Evolutionary conservation across 2,888 invertebrate species (phyloP).

Genomic region (Creontiades dilutus): DNA sequence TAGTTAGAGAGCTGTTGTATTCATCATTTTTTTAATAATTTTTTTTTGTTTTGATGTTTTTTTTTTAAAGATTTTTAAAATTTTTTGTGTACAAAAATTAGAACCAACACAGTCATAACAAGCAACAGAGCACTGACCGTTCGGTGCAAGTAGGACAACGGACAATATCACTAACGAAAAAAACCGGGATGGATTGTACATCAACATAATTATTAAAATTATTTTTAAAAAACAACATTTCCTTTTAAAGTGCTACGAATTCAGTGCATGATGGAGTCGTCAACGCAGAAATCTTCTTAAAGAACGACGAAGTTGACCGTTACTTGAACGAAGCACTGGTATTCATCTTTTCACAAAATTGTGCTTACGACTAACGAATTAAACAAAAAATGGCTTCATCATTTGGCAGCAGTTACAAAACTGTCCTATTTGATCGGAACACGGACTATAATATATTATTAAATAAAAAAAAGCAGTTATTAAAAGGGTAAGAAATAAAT

Average conservation of each 20-base stretch:
- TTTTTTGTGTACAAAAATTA: background rate
- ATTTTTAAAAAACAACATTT: background rate
- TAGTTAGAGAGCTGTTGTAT: constrained; percentile 57
- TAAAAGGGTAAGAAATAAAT: background rate
- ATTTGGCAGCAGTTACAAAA: constrained; percentile 29
- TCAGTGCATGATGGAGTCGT: constrained; percentile 10
- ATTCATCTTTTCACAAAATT: background rate
- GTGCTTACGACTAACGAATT: constrained; percentile 25
- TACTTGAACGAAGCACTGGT: background rate
- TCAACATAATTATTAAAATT: background rate
- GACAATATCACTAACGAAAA: background rate
- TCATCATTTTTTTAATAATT: background rate
- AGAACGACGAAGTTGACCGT: background rate
- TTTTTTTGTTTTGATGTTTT: constrained; percentile 14
- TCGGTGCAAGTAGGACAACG: background rate
- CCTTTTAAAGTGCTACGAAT: constrained; percentile 43
- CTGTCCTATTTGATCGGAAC: background rate
- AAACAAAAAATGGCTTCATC: constrained; percentile 15
- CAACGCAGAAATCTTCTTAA: background rate
- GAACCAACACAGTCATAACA: constrained; percentile 24
- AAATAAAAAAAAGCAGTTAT: background rate
- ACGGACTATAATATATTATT: background rate
- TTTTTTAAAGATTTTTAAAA: background rate
- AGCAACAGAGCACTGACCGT: constrained; percentile 49
- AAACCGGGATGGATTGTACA: constrained; percentile 14